Conservation (phyloP, 2,888 invertebrate species). For the Amitus sp. region DNA sequence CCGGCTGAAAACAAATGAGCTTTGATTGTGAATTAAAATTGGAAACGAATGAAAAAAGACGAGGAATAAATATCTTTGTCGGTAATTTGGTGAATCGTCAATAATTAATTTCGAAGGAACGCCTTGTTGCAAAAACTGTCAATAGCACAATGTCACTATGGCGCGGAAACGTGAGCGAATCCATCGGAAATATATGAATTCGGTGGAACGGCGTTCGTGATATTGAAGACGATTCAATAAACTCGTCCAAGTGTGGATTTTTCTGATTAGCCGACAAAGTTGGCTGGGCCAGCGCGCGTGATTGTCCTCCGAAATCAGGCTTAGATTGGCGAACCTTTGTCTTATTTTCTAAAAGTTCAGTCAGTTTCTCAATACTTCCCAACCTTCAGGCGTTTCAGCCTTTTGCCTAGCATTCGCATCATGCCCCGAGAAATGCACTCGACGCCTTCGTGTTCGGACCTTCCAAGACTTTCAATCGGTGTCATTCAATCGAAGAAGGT, state of each 20-base stretch:
- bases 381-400: slow-evolving; percentile 11
- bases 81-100: too few relatives aligned
- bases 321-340: slow-evolving; percentile 33
- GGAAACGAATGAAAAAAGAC: too few relatives aligned
- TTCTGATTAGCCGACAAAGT: slow-evolving; percentile 62
- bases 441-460: slow-evolving; percentile 44
- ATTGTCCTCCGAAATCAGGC: slow-evolving; percentile 55
- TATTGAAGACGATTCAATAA: slow-evolving; percentile 56
- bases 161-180: background rate
- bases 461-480: slow-evolving; percentile 54
- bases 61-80: background rate
- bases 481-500: slow-evolving; percentile 45
- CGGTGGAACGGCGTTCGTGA: slow-evolving; percentile 6
- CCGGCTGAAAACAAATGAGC: too few relatives aligned
- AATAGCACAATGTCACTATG: background rate
- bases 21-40: too few relatives aligned
- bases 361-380: slow-evolving; percentile 16
- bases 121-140: too few relatives aligned
- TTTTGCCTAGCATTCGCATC: slow-evolving; percentile 50
- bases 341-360: slow-evolving; percentile 38
- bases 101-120: too few relatives aligned
- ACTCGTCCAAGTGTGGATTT: slow-evolving; percentile 59
- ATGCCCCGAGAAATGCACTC: slow-evolving; percentile 52
- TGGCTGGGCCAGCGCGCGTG: slow-evolving; percentile 57
- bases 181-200: slow-evolving; percentile 6